phyloP scores from a whole-genome alignment of 2,888 invertebrate species.

The Bimastos eiseni region DNA sequence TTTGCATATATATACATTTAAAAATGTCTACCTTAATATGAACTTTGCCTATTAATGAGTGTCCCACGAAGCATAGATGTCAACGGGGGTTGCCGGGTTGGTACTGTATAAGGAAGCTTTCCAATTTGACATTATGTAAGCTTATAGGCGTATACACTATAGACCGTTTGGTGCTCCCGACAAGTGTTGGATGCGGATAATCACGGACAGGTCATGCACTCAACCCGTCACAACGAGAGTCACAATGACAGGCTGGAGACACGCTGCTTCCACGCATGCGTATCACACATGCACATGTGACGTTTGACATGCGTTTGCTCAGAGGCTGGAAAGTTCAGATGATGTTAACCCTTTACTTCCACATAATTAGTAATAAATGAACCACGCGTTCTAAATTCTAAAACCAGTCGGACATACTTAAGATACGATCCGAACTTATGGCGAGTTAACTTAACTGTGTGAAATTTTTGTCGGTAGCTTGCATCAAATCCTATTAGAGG shows the following conservation, averaged over 20 bases:
- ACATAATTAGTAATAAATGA: not conserved
- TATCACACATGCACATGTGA: not conserved
- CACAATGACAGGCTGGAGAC: not conserved
- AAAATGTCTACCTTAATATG: not conserved
- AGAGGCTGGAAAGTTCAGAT: not conserved
- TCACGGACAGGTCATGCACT: constrained; percentile 1
- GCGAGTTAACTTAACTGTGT: not conserved
- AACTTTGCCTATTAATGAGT: not conserved
- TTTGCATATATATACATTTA: too few relatives aligned
- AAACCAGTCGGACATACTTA: not conserved
- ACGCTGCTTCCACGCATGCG: not conserved
- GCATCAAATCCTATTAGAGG: not conserved
- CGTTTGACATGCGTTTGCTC: not conserved
- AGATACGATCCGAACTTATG: not conserved
- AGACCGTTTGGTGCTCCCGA: not conserved
- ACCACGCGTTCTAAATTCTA: not conserved
- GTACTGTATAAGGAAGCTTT: not conserved
- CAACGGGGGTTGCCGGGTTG: not conserved
- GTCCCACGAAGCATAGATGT: too few relatives aligned
- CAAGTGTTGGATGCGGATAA: not conserved
- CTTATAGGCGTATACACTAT: too few relatives aligned
- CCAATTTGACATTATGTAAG: not conserved
- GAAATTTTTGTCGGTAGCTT: not conserved
- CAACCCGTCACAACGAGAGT: not conserved
- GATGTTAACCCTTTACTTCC: not conserved